Base-by-base conservation (phyloP, 2,113 vertebrate genomes). In the Petrocephalus zakoni region DNA sequence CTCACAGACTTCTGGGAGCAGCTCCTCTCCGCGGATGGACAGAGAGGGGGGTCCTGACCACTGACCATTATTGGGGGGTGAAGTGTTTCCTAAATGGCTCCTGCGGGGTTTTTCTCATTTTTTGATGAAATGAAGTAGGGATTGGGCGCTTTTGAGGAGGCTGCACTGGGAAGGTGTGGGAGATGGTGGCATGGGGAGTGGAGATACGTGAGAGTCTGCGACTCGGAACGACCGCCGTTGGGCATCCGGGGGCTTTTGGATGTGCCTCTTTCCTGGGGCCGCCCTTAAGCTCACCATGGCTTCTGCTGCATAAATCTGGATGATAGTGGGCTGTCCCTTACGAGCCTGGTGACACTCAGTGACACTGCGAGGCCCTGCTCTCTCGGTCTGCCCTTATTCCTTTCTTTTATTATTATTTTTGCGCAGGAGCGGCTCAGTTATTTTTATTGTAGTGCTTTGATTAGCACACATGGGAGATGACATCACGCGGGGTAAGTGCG, bases 1-100 rank as follows among this genome's bases (percentile, higher is more conserved):
- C 94, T 90, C 58, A 92, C 87, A 93, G 91, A 37, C 90, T 94
- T 90, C 84, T 83, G 91, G 91, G 84, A 85, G 89, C 17, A 88
- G 88, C 89, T 90, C 91, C 89, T 82, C 90, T 11, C 81, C 92
- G 78, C n/a, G 25, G 25, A 29, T 29, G 61, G 61, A 68, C n/a
- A 4, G 3, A 4, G 3, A 3, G 61, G 61, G 61, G 61, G n/a
- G 25, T 29, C 25, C 25, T 13, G 61, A 68, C n/a, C 15, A 0
- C 64, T 19, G 47, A 61, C 56, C 34, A 37, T 88, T 55, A 52
- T 78, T 19, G 49, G 3, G 81, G 10, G 22, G 47, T 34, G 72
- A 21, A 49, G 81, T 83, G 8, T 49, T 83, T n/a, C 10, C 37
- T 47, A 83, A 83, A 78, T 42, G 34, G 29, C 11, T 78, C 34